Percentiles rank a stretch among this genome's conserved stretches.
Conservation (phyloP, 2,113 vertebrate species). For the Pionites leucogaster region DNA sequence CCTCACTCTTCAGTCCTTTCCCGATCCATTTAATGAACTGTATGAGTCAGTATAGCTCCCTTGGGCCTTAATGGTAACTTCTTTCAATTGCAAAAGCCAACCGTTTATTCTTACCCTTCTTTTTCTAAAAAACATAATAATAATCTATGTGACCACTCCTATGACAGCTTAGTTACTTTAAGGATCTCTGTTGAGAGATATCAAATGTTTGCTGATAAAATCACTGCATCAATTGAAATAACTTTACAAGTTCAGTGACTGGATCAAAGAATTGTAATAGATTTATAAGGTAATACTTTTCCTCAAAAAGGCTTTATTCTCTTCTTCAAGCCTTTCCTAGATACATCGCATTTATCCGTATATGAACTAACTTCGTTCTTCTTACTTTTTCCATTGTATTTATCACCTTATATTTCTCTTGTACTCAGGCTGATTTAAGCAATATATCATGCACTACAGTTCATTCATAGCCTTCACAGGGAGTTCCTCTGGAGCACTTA, state of each 20-base stretch:
- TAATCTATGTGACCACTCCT: not conserved
- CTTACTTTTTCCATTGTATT: not conserved
- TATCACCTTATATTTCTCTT: not conserved
- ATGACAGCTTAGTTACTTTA: not conserved
- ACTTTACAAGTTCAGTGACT: not conserved
- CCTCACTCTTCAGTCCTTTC: not conserved
- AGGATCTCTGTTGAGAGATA: not conserved
- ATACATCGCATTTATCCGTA: not conserved
- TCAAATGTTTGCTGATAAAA: not conserved
- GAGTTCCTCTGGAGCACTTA: constrained; percentile 16
- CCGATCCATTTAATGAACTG: not conserved
- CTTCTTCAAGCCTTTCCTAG: not conserved
- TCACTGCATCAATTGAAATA: not conserved
- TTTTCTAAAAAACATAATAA: not conserved
- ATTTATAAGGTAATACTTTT: not conserved
- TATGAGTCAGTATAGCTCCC: not conserved
- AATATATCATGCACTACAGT: not conserved
- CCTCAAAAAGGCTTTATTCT: not conserved
- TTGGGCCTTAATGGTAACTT: not conserved
- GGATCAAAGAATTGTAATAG: not conserved
- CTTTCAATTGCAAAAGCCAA: not conserved
- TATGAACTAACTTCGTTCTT: not conserved
- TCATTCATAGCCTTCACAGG: not conserved
- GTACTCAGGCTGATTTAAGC: not conserved
- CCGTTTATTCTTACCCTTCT: not conserved